phyloP scores from a whole-genome alignment of 2,113 vertebrate genomes.

The Columbina picui region DNA sequence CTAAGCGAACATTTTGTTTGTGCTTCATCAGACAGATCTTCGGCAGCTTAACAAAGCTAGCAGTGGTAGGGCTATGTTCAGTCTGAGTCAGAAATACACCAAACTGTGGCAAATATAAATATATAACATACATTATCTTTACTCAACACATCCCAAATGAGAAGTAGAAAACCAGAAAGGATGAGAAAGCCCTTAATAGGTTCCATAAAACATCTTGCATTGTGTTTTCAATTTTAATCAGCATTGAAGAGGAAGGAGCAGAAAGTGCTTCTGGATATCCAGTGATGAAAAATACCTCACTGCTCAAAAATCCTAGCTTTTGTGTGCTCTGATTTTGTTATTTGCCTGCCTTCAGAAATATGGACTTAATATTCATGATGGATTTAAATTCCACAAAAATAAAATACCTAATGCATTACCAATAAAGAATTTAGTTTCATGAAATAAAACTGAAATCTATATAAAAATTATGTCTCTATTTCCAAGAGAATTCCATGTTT shows the following conservation, averaged over 20 bases:
- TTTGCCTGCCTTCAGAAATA: conserved; percentile 16
- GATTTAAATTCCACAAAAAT: conserved; percentile 31
- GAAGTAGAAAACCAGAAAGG: not conserved
- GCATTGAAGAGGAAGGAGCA: not conserved
- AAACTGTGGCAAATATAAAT: not conserved
- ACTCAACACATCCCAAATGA: not conserved
- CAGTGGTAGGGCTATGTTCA: not conserved
- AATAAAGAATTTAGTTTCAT: conserved; percentile 3
- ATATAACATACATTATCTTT: not conserved
- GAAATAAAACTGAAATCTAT: conserved; percentile 6
- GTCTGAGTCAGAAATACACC: not conserved
- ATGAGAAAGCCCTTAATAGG: not conserved
- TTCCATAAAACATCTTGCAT: not conserved
- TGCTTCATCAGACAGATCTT: not conserved
- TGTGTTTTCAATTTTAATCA: conserved; percentile 4
- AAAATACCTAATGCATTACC: conserved; percentile 11
- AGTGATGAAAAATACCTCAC: conserved; percentile 34
- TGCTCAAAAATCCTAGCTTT: conserved; percentile 29
- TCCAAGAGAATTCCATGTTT: not conserved
- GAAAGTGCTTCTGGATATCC: conserved; percentile 10
- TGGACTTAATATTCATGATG: conserved; percentile 54
- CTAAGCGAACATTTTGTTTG: conserved; percentile 35
- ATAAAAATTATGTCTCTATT: not conserved
- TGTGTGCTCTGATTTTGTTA: not conserved
- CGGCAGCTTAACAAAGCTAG: not conserved